Evolutionary conservation across 2,113 vertebrate species (phyloP).

Genomic region (Tragulus kanchil): DNA sequence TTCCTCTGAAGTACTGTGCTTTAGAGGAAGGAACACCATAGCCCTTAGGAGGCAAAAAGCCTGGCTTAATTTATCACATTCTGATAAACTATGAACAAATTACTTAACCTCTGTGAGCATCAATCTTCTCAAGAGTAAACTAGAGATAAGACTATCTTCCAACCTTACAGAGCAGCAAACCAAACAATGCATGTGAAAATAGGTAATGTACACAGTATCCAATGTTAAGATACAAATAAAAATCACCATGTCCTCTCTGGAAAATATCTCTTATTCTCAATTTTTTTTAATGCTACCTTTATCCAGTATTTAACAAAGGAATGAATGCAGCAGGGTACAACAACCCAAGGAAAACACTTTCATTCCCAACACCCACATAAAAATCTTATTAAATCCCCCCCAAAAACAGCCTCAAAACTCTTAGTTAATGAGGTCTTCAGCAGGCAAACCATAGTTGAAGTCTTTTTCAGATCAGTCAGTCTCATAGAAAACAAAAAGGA

Average conservation of each 20-base stretch:
- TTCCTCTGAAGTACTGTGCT: not conserved
- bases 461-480: conserved; percentile 23
- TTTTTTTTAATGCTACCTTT: not conserved
- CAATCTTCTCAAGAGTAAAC: conserved; percentile 42
- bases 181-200: conserved; percentile 19
- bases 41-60: conserved; percentile 3
- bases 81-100: conserved; percentile 14
- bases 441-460: not conserved
- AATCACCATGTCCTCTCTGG: not conserved
- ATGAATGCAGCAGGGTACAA: not conserved
- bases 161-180: conserved; percentile 45
- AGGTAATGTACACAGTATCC: not conserved
- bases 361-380: conserved; percentile 2
- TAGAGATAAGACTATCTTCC: conserved; percentile 13
- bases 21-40: not conserved
- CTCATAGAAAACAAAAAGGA: conserved; percentile 50
- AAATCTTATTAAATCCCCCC: not conserved
- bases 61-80: conserved; percentile 1
- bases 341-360: conserved; percentile 25
- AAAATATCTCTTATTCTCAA: conserved; percentile 44
- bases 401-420: conserved; percentile 19
- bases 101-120: conserved; percentile 1
- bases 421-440: conserved; percentile 35
- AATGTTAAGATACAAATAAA: conserved; percentile 51
- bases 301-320: conserved; percentile 43